Conservation (phyloP, 2,888 invertebrate genomes). For the Caenorhabditis panamensis region DNA sequence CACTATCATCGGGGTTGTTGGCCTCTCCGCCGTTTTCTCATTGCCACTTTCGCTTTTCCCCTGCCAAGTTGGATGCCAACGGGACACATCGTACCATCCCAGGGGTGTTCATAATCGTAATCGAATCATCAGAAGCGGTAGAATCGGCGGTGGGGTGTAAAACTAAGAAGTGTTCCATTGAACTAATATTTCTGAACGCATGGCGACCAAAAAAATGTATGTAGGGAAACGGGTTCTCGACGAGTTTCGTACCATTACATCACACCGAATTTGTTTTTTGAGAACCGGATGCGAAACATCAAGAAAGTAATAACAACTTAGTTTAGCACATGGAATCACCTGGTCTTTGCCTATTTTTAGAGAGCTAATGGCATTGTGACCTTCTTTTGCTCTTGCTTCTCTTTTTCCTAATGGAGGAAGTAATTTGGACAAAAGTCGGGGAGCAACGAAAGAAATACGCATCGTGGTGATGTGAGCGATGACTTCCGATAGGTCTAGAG, state of each 20-base stretch:
- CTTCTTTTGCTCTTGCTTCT: not conserved
- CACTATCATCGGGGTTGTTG: slow-evolving; percentile 18
- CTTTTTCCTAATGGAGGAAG: not conserved
- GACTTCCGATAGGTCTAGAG: not conserved
- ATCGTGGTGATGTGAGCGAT: not conserved
- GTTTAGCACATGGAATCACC: not conserved
- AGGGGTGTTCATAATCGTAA: slow-evolving; percentile 46
- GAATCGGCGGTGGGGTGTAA: too few species aligned
- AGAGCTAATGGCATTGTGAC: not conserved
- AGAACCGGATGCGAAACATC: not conserved
- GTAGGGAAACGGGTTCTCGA: slow-evolving; percentile 14
- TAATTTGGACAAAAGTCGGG: not conserved
- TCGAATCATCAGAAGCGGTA: slow-evolving; percentile 20
- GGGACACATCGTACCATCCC: slow-evolving; percentile 10
- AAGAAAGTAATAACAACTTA: not conserved
- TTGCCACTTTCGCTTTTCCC: slow-evolving; percentile 36
- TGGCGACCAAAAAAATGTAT: slow-evolving; percentile 1
- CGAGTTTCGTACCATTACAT: slow-evolving; percentile 7
- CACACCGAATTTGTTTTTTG: not conserved
- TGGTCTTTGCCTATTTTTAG: slow-evolving; percentile 7
- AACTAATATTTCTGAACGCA: not conserved
- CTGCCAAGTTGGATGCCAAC: slow-evolving; percentile 17
- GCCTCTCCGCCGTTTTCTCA: slow-evolving; percentile 21
- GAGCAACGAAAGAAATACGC: not conserved
- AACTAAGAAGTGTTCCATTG: slow-evolving; percentile 15